Evolutionary conservation across 2,888 invertebrate species (phyloP).

Genomic region (Oligia strigilis): DNA sequence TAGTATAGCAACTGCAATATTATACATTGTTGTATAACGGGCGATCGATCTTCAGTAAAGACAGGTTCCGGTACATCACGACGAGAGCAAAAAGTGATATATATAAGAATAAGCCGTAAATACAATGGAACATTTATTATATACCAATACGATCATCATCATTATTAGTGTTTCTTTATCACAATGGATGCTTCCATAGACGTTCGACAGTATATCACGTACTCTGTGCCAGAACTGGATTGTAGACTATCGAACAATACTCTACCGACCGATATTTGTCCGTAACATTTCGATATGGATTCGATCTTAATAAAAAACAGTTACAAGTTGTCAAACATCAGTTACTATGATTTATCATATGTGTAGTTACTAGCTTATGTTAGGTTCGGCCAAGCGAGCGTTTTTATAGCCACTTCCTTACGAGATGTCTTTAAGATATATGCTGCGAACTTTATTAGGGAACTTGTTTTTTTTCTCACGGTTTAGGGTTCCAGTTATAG

Average conservation of each 20-base stretch:
- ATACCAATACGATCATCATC: conserved; percentile 49
- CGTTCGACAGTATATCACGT: conserved; percentile 55
- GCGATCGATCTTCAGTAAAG: conserved; percentile 56
- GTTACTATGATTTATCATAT: conserved; percentile 52
- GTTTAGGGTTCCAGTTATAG: conserved; percentile 13
- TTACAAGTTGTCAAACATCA: conserved; percentile 60
- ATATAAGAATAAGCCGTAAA: conserved; percentile 55
- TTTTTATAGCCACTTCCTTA: conserved; percentile 60
- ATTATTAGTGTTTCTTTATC: conserved; percentile 54
- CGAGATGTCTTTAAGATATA: conserved; percentile 49
- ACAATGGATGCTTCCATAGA: conserved; percentile 33
- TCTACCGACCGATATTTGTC: conserved; percentile 34
- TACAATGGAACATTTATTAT: conserved; percentile 69
- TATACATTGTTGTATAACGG: conserved; percentile 41
- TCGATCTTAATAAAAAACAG: conserved; percentile 54
- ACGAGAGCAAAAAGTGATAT: conserved; percentile 58
- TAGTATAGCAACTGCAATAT: conserved; percentile 40
- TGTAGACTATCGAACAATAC: conserved; percentile 53
- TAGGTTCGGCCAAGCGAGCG: conserved; percentile 33
- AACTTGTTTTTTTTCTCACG: conserved; percentile 53
- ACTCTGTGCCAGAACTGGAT: conserved; percentile 49
- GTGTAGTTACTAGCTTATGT: conserved; percentile 42
- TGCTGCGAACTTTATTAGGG: conserved; percentile 56
- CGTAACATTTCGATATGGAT: conserved; percentile 30
- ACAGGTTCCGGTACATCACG: conserved; percentile 63